Base-by-base conservation (phyloP, 2,113 vertebrate species). In the Callorhinus ursinus region DNA sequence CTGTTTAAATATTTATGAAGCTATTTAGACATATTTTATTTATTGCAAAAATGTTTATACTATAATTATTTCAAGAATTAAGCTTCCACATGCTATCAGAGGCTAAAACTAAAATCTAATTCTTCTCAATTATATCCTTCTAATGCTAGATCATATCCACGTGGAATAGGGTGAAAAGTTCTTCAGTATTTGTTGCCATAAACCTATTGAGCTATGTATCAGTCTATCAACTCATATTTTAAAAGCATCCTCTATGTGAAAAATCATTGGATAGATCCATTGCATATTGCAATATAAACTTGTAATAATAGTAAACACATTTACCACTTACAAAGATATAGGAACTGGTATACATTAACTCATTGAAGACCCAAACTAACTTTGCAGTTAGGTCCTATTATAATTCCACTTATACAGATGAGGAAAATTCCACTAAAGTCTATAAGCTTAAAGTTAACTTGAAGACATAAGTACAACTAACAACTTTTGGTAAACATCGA, bases 1-100 rank as follows among this genome's bases (percentile, higher is more conserved):
- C 72, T 71, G 3, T 59, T 97, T 84, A 95, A 97, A 95, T 96
- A 95, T 96, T 92, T 87, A 98, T 96, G 16, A 96, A 80, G 87
- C 67, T 93, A 95, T 93, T 97, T 97, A 74, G 57, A 74, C 89
- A 96, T 94, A 87, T 92, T 97, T 97, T 97, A 97, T 94, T 95
- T 97, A 93, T 93, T 87, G 12, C 7, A 36, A 94, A 96, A 97
- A 93, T 97, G 59, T 96, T 83, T 95, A 91, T 85, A 21, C 53
- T 85, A 65, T 90, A 92, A 97, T 97, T 97, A 95, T 93, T 76
- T 96, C 4, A 36, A 97, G 33, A 95, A 97, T 94, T 85, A 96
- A 95, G 36, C 49, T 90, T 67, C 28, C 67, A 39, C 31, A 33
- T 90, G 71, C 82, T 57, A 63, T 55, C 18, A 88, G 49, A 59